phyloP scores from a whole-genome alignment of 92 coral and sea anemone genomes.

The Paramuricea clavata region DNA sequence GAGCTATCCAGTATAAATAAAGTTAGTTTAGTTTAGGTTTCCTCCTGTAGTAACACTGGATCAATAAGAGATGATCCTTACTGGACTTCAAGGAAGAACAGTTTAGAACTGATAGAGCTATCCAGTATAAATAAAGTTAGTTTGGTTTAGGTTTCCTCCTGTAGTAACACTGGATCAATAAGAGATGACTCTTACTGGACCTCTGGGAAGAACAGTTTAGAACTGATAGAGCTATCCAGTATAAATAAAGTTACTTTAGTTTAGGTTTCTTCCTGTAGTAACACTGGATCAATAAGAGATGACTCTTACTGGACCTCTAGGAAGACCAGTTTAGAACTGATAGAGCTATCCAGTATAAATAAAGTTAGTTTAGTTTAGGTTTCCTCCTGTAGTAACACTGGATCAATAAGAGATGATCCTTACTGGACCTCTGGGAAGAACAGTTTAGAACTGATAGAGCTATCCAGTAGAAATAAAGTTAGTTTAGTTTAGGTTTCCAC shows the following conservation, averaged over 20 bases:
- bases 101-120: too few species aligned
- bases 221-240: background rate
- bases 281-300: background rate
- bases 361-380: background rate
- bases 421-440: background rate
- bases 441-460: background rate
- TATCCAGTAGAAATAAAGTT: background rate
- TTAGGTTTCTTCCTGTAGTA: background rate
- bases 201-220: background rate
- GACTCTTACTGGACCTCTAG: background rate
- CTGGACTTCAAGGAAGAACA: too few species aligned
- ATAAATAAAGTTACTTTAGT: background rate
- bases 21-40: too few species aligned
- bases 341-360: background rate
- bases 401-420: background rate
- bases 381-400: slow-evolving; percentile 18
- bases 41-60: too few species aligned
- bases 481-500: background rate
- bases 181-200: background rate
- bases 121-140: too few species aligned
- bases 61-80: too few species aligned
- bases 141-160: too few species aligned
- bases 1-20: too few species aligned
- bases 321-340: background rate
- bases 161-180: too few species aligned